Conservation (phyloP, 92 coral and sea anemone species). For the Metridium senile region DNA sequence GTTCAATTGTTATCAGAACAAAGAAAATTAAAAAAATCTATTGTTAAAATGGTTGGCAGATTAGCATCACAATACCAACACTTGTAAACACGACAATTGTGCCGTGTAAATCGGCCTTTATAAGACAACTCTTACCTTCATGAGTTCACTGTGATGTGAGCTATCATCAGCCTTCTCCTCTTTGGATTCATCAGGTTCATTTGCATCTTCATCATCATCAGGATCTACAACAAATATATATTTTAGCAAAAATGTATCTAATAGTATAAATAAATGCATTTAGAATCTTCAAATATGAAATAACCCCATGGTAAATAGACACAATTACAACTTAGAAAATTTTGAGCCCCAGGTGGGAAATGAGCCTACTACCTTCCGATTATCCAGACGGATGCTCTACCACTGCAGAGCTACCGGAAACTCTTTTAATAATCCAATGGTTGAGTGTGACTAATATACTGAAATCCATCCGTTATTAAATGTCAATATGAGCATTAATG, state of each 20-base stretch:
- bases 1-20: no score
- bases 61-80: not conserved
- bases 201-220: not conserved
- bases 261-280: not conserved
- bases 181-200: not conserved
- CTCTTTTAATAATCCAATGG: not conserved
- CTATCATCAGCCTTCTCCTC: conserved; percentile 6
- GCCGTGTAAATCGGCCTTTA: not conserved
- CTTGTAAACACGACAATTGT: not conserved
- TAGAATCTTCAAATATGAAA: not conserved
- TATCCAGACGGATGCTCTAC: not conserved
- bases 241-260: no score
- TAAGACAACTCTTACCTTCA: not conserved
- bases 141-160: not conserved
- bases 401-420: not conserved
- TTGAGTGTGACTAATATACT: no score
- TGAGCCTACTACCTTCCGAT: no score
- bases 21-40: no score
- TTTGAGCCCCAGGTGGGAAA: no score
- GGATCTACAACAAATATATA: not conserved
- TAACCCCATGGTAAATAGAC: not conserved
- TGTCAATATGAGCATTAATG: no score
- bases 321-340: not conserved
- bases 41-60: no score
- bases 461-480: no score